Base-by-base conservation (phyloP, 2,888 invertebrate species). In the Oconnorella tubifera region DNA sequence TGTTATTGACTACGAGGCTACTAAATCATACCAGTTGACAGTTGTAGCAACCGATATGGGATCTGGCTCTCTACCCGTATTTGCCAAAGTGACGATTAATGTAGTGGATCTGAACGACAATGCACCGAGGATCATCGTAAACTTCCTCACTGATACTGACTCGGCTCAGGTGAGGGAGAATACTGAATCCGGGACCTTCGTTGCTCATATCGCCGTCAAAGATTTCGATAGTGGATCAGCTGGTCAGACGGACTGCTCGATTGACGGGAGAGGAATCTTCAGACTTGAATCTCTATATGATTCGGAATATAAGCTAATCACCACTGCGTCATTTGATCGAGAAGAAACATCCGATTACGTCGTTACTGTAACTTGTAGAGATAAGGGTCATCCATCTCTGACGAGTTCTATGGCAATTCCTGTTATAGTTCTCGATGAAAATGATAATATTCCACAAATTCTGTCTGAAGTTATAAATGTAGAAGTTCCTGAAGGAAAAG, bases 61-160 rank as follows among this genome's bases (percentile, higher is more conserved):
- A 0, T 23, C 53, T 4, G 64, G 61, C 14, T 61, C 64, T 19
- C 55, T 67, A 32, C 61, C 60, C 3, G 40, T 31, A n/a, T 64
- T 61, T 32, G 91, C 94, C 2, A 65, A 68, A 4, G 74, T 78
- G 85, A 88, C 68, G 56, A 68, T 75, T 25, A 70, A 60, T 29
- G 70, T 77, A 23, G 69, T 91, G 23, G 89, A 90, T 1, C 90
- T 95, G 0, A 83, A 89, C 71, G 96, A 96, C 85, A 93, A 96
- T 81, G 92, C 90, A 0, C 90, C 92, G 62, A 86, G 89, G 4
- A 86, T 91, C 1, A 91, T 90, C 72, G 90, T 91, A 28, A 64
- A 56, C 33, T 2, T 57, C 2, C 66, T 70, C 48, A 57, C 48
- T n/a, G 68, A 67, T 14, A 63, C 65, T 1, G 65, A 59, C 27